phyloP scores from a whole-genome alignment of 2,888 invertebrate genomes.

The Cinara cedri region DNA sequence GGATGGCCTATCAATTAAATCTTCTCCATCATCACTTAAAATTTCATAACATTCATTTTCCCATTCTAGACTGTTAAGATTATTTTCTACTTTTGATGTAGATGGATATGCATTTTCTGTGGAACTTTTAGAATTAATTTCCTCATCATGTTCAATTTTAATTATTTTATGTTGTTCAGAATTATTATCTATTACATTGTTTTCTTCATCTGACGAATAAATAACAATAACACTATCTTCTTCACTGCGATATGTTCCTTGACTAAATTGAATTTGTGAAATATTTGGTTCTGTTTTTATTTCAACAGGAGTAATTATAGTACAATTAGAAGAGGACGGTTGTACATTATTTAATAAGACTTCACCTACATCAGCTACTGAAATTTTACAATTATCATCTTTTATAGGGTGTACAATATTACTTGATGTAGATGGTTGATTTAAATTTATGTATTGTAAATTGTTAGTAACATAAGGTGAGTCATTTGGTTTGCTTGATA shows the following conservation, averaged over 20 bases:
- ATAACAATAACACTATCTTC: slow-evolving; percentile 48
- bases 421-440: background rate
- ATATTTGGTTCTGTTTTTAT: slow-evolving; percentile 34
- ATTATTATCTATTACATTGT: background rate
- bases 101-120: background rate
- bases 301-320: background rate
- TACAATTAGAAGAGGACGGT: slow-evolving; percentile 12
- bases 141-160: slow-evolving; percentile 3
- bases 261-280: slow-evolving; percentile 23
- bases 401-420: background rate
- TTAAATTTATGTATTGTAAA: background rate
- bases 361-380: background rate
- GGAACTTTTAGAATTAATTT: background rate
- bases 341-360: background rate
- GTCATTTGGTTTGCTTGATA: background rate
- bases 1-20: background rate
- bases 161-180: background rate
- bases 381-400: background rate
- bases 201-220: slow-evolving; percentile 44
- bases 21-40: slow-evolving; percentile 19
- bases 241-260: slow-evolving; percentile 42
- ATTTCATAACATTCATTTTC: slow-evolving; percentile 6
- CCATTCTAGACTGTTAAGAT: background rate
- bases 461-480: background rate
- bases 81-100: slow-evolving; percentile 22